Percentiles rank a stretch among this genome's conserved stretches.
phyloP scores from a whole-genome alignment of 2,888 invertebrate genomes.

The Chouioia cunea region DNA sequence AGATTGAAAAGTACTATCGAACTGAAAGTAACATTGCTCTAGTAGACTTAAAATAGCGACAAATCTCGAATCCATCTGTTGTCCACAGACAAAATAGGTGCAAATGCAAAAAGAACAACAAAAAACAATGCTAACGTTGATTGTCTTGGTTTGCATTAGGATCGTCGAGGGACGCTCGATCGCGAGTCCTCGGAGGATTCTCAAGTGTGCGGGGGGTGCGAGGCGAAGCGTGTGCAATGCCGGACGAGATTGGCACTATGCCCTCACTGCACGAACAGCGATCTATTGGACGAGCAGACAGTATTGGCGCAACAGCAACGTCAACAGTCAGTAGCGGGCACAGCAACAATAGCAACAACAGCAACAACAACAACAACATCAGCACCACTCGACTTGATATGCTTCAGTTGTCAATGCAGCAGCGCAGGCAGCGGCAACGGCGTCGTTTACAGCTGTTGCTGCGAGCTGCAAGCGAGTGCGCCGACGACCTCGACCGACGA shows the following conservation, averaged over 20 bases:
- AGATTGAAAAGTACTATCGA: too few relatives aligned
- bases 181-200: slow-evolving; percentile 51
- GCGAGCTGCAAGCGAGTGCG: slow-evolving; percentile 37
- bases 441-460: slow-evolving; percentile 48
- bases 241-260: slow-evolving; percentile 45
- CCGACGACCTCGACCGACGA: slow-evolving; percentile 34
- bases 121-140: too few relatives aligned
- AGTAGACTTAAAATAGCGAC: too few relatives aligned
- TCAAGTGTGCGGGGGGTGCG: slow-evolving; percentile 54
- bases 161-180: slow-evolving; percentile 27
- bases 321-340: too few relatives aligned
- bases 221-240: slow-evolving; percentile 36
- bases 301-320: too few relatives aligned
- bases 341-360: too few relatives aligned
- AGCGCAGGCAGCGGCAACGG: slow-evolving; percentile 49
- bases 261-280: slow-evolving; percentile 53
- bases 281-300: slow-evolving; percentile 52
- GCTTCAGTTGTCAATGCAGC: slow-evolving; percentile 63
- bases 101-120: too few relatives aligned
- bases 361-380: slow-evolving; percentile 35
- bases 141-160: not conserved
- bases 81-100: too few relatives aligned
- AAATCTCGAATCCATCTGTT: too few relatives aligned
- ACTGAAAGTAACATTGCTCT: too few relatives aligned
- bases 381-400: slow-evolving; percentile 63